Percentiles rank a stretch among this genome's conserved stretches.
phyloP scores from a whole-genome alignment of 2,888 invertebrate genomes.

The Epirrita christyi region DNA sequence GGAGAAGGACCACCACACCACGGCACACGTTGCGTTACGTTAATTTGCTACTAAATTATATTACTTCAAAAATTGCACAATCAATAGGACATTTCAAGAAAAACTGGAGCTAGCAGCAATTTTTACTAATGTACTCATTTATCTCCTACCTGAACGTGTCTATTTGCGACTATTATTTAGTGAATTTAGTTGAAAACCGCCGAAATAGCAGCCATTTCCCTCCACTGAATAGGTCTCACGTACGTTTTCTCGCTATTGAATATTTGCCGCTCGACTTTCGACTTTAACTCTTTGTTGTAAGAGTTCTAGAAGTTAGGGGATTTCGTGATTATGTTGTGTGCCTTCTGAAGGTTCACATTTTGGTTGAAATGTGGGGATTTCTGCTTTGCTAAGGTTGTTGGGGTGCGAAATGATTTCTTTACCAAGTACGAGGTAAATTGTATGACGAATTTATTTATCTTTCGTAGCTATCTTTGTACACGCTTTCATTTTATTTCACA shows the following conservation, averaged over 20 bases:
- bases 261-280: constrained; percentile 22
- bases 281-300: constrained; percentile 12
- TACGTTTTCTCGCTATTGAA: constrained; percentile 37
- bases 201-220: constrained; percentile 52
- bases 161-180: constrained; percentile 42
- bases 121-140: constrained; percentile 25
- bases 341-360: constrained; percentile 35
- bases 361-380: constrained; percentile 35
- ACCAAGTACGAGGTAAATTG: constrained; percentile 20
- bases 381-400: constrained; percentile 31
- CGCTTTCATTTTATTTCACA: too few relatives aligned
- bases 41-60: too few relatives aligned
- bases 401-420: constrained; percentile 38
- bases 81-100: constrained; percentile 9
- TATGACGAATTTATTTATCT: background rate
- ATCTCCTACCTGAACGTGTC: constrained; percentile 35
- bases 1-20: too few relatives aligned
- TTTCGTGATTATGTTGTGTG: constrained; percentile 32
- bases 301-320: constrained; percentile 15
- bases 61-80: too few relatives aligned
- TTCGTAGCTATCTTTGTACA: background rate
- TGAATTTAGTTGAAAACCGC: constrained; percentile 46
- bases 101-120: background rate
- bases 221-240: constrained; percentile 45
- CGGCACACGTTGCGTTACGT: too few relatives aligned